These are phyloP conservation scores for Ptychobarbus kaznakovi DNA, from an alignment of 2,797 vertebrate genomes.

Conservation along the genomic window DNA sequence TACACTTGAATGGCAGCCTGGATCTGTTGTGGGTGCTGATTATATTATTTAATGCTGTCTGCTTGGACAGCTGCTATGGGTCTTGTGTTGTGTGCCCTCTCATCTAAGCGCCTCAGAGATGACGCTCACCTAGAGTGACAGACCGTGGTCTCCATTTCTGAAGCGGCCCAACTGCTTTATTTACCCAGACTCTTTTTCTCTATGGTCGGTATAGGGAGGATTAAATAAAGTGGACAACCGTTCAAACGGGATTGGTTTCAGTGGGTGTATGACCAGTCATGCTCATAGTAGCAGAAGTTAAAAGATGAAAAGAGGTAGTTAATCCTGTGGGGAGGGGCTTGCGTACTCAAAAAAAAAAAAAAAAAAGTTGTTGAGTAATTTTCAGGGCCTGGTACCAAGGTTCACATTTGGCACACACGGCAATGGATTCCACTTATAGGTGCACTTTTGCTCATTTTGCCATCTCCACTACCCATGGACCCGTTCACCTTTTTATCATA, in stretches of 20 bases:
- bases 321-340: slow-evolving; percentile 49
- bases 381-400: slow-evolving; percentile 65
- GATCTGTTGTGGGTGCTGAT: slow-evolving; percentile 50
- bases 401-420: slow-evolving; percentile 56
- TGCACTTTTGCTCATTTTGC: slow-evolving; percentile 1
- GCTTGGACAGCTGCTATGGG: slow-evolving; percentile 34
- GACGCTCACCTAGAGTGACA: slow-evolving; percentile 48
- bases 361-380: slow-evolving; percentile 50
- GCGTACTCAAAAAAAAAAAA: background rate
- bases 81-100: slow-evolving; percentile 37
- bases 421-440: slow-evolving; percentile 48
- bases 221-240: slow-evolving; percentile 54
- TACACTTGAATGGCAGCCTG: slow-evolving; percentile 37
- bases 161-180: slow-evolving; percentile 31
- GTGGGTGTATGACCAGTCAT: slow-evolving; percentile 57
- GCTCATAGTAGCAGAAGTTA: slow-evolving; percentile 49
- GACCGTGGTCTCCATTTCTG: slow-evolving; percentile 39
- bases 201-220: slow-evolving; percentile 28
- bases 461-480: slow-evolving; percentile 12
- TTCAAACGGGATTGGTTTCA: slow-evolving; percentile 62
- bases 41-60: slow-evolving; percentile 47
- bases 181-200: slow-evolving; percentile 37
- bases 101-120: slow-evolving; percentile 33
- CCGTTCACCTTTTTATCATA: slow-evolving; percentile 39
- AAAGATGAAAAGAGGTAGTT: slow-evolving; percentile 56